A percentile compares a stretch with the other conserved stretches of the same genome.
Evolutionary conservation across 2,113 vertebrate species (phyloP).

Genomic region (Ovibos moschatus): DNA sequence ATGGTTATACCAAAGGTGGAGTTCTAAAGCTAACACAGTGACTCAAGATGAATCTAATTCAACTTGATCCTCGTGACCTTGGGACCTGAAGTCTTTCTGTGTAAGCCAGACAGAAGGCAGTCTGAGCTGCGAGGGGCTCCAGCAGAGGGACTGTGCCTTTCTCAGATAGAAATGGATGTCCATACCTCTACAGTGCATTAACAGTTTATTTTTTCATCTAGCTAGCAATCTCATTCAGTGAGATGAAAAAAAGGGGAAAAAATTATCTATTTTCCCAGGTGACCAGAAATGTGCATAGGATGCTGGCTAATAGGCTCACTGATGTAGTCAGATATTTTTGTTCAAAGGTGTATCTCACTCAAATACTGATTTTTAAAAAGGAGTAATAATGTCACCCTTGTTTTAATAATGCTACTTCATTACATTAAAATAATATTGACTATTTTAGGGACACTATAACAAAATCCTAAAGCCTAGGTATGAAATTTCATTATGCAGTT

Average conservation of each 20-base stretch:
- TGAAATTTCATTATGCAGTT: neutral
- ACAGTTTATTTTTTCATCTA: neutral
- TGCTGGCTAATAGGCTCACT: neutral
- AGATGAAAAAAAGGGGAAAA: neutral
- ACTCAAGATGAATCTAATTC: neutral
- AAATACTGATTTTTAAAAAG: neutral
- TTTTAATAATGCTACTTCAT: neutral
- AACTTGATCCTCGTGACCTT: neutral
- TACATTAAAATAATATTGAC: neutral
- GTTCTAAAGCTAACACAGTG: neutral
- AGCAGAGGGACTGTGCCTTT: neutral
- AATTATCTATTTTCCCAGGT: neutral
- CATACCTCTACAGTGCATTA: neutral
- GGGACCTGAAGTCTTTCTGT: neutral
- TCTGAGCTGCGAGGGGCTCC: neutral
- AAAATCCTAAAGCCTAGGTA: neutral
- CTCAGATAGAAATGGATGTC: neutral
- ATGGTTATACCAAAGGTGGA: neutral
- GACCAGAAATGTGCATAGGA: neutral
- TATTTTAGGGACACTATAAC: neutral
- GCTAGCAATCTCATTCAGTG: neutral
- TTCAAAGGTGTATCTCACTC: neutral
- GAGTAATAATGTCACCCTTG: neutral
- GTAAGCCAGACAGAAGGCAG: neutral
- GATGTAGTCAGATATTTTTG: neutral